phyloP scores from a whole-genome alignment of 2,113 vertebrate genomes.

The Chaenogobius annularis region DNA sequence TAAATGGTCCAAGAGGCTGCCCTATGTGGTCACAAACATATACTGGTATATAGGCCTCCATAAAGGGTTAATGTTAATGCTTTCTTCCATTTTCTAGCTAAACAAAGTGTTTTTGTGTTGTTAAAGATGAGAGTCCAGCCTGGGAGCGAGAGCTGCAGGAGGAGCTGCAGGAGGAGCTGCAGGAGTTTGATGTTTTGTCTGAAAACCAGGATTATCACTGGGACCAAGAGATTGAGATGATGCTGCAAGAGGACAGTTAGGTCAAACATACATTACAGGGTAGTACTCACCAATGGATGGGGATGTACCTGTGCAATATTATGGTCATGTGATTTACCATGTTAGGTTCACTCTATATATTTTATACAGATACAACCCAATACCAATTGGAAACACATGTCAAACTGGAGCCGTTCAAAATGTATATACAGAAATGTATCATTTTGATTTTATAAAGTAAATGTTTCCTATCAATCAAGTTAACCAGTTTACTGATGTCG shows the following conservation, averaged over 20 bases:
- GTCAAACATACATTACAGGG: not conserved
- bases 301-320: not conserved
- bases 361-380: too few species aligned
- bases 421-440: not conserved
- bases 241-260: constrained; percentile 86
- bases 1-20: not conserved
- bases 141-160: constrained; percentile 92
- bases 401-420: not conserved
- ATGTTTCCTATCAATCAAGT: too few species aligned
- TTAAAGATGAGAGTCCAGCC: constrained; percentile 83
- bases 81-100: not conserved
- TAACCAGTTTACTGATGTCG: too few species aligned
- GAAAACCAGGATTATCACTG: constrained; percentile 87
- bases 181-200: constrained; percentile 87
- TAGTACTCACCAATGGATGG: not conserved
- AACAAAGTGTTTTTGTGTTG: not conserved
- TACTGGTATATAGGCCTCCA: not conserved
- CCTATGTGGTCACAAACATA: not conserved
- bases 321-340: not conserved
- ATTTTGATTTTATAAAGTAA: too few species aligned
- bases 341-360: not conserved
- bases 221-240: constrained; percentile 93
- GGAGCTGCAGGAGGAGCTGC: constrained; percentile 90
- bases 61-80: not conserved
- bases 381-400: too few species aligned